These are phyloP conservation scores for Siniperca knerii DNA, from an alignment of 2,113 vertebrate species.

Conservation along the genomic window DNA sequence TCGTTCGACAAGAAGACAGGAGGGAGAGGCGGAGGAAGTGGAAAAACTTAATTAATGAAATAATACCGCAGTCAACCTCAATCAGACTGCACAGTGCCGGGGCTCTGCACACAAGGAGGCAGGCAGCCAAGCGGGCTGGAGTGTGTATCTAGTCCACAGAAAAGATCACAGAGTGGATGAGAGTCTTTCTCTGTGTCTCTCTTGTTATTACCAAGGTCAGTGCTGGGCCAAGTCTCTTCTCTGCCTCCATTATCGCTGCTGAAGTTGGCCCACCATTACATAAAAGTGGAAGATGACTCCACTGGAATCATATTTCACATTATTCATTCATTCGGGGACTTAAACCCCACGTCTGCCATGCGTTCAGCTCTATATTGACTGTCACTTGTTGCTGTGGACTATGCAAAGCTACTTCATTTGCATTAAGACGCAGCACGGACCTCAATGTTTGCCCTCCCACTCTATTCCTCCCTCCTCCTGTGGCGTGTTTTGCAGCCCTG, in stretches of 20 bases:
- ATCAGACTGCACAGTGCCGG: conserved; percentile 51
- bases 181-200: conserved; percentile 42
- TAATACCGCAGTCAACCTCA: conserved; percentile 72
- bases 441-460: conserved; percentile 40
- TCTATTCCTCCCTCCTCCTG: conserved; percentile 24
- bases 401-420: conserved; percentile 50
- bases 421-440: conserved; percentile 38
- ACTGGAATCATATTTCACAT: background rate
- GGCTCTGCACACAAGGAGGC: conserved; percentile 37
- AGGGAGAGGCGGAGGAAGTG: conserved; percentile 57
- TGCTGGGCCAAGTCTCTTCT: conserved; percentile 32
- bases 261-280: background rate
- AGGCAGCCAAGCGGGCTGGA: background rate
- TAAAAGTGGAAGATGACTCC: conserved; percentile 12
- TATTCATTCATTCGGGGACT: background rate
- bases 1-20: conserved; percentile 54
- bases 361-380: background rate
- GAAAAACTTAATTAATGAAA: conserved; percentile 75
- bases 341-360: background rate
- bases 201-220: conserved; percentile 65
- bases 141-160: conserved; percentile 31
- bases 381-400: background rate
- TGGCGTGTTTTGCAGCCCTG: conserved; percentile 18
- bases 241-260: conserved; percentile 27
- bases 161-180: conserved; percentile 48